Percentiles rank a stretch among this genome's conserved stretches.
These are phyloP conservation scores for Scelioninae gen. 2 DNA, from an alignment of 2,888 invertebrate genomes.

Conservation along the genomic window DNA sequence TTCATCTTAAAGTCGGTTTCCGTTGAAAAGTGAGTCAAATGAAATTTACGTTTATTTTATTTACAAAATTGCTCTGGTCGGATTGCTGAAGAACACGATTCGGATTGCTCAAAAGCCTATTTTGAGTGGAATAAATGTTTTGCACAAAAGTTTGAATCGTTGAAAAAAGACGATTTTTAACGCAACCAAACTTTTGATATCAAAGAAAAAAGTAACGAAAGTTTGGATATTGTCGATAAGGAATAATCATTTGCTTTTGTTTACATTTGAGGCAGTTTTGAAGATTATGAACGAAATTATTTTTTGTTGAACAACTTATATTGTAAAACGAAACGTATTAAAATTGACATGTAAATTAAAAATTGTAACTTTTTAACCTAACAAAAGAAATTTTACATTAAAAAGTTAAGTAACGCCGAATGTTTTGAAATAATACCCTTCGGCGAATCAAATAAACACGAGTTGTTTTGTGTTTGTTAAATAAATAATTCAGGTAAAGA, in stretches of 20 bases:
- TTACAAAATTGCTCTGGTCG: conserved; percentile 23
- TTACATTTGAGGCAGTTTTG: not conserved
- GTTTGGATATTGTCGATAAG: conserved; percentile 16
- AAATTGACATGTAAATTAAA: no score
- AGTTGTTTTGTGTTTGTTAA: not conserved
- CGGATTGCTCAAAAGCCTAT: conserved; percentile 9
- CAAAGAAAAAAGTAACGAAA: conserved; percentile 3
- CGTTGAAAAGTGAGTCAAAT: conserved; percentile 16
- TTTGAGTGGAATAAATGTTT: no score
- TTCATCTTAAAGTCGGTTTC: conserved; percentile 29
- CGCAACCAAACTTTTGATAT: conserved; percentile 6
- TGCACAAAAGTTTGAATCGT: no score
- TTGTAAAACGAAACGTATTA: no score
- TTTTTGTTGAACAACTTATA: no score
- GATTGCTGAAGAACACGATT: not conserved
- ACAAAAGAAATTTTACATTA: no score
- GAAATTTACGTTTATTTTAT: conserved; percentile 23
- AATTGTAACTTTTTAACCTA: no score
- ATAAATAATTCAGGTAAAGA: conserved; percentile 11
- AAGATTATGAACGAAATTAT: no score
- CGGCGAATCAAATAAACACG: not conserved
- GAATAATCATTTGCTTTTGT: conserved; percentile 8
- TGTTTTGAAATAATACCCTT: not conserved
- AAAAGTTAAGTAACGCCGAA: conserved; percentile 1
- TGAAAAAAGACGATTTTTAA: no score